Evolutionary conservation across 1,140 invertebrate genomes (phyloP), one percentile per base, ranked within the genome.

Genomic region (Atopsyche davidsoni): DNA sequence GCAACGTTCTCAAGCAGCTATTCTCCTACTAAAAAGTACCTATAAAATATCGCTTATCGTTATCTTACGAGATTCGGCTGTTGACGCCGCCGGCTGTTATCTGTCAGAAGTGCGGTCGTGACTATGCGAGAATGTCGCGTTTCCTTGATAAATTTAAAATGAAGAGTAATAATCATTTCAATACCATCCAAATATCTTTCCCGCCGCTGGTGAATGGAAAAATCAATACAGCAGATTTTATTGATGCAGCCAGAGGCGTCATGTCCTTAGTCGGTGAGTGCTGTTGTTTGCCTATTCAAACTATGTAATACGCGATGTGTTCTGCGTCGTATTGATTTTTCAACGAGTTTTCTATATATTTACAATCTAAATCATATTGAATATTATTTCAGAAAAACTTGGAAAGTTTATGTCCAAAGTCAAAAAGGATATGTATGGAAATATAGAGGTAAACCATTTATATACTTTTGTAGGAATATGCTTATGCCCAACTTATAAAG

Each of bases 341-440:
- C n/a, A n/a, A n/a, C n/a, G n/a, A n/a, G n/a, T n/a, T n/a, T n/a
- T n/a, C n/a, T n/a, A n/a, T n/a, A n/a, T n/a, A n/a, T n/a, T n/a
- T n/a, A n/a, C n/a, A n/a, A n/a, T n/a, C n/a, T n/a, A n/a, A n/a
- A n/a, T n/a, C n/a, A n/a, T n/a, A n/a, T n/a, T n/a, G n/a, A n/a
- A n/a, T n/a, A n/a, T n/a, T n/a, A n/a, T 77, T 78, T 56, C 68
- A 87, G 85, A 85, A 61, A 75, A 76, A 62, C 79, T 86, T 63
- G 85, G 85, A 48, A 85, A 79, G 68, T 65, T 82, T 2, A 87
- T 87, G 63, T 72, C 78, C 31, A 79, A 83, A 10, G 77, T 87
- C 16, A 82, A 79, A 61, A 77, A 78, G 67, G 85, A 87, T 59
- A 83, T 88, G 75, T 76, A 79, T 65, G 79, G 78, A 59, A 87